Conservation (phyloP, 2,113 vertebrate species). For the Cynocephalus volans region DNA sequence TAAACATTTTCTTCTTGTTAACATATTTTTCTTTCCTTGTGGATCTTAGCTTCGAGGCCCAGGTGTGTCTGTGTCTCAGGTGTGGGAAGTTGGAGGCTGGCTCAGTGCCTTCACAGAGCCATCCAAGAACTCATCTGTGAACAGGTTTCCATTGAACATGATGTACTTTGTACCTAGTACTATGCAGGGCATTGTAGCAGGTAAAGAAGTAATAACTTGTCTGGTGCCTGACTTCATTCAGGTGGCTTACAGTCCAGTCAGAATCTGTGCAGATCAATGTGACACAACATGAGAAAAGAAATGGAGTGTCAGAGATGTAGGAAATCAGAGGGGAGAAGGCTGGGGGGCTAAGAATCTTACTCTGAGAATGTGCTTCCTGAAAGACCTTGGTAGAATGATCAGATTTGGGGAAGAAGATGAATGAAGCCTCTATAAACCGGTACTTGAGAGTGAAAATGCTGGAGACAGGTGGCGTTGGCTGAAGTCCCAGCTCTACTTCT, state of each 20-base stretch:
- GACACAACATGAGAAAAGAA: background rate
- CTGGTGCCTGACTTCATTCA: background rate
- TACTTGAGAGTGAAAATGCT: background rate
- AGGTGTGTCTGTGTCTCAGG: background rate
- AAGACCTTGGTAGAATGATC: background rate
- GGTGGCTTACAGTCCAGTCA: background rate
- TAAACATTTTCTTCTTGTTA: constrained; percentile 4
- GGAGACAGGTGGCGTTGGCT: background rate
- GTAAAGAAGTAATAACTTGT: too few species aligned
- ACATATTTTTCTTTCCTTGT: background rate
- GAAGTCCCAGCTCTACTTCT: background rate
- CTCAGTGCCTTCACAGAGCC: background rate
- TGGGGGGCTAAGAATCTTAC: too few species aligned
- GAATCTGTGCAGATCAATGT: background rate
- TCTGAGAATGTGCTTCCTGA: background rate
- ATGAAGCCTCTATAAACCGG: background rate
- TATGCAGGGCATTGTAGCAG: background rate
- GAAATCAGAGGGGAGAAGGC: too few species aligned
- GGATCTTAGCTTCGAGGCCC: constrained; percentile 5
- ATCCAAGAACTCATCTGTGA: background rate
- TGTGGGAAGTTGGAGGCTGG: background rate
- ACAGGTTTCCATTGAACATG: background rate
- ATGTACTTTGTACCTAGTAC: fast-evolving
- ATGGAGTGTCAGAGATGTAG: fast-evolving
- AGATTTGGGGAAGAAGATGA: background rate